Percentiles rank a stretch among this genome's conserved stretches.
Conservation (phyloP, 2,888 invertebrate species). For the Xestia xanthographa region DNA sequence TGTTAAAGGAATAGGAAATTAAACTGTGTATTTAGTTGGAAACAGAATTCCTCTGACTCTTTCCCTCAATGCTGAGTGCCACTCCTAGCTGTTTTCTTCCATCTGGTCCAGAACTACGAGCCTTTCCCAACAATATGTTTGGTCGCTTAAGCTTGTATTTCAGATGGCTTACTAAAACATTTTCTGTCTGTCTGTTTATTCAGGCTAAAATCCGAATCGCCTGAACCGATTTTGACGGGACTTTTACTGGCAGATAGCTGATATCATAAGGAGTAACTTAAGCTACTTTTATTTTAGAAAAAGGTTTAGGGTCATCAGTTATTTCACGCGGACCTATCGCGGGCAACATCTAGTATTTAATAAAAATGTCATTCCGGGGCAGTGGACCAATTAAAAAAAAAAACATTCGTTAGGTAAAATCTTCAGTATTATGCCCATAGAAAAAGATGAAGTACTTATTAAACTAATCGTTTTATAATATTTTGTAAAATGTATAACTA, state of each 20-base stretch:
- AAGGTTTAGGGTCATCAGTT: no score
- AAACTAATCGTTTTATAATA: constrained; percentile 7
- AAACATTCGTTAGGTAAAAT: not conserved
- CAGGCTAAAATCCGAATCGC: no score
- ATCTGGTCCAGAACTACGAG: not conserved
- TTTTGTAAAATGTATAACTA: constrained; percentile 1
- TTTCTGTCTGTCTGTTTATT: no score
- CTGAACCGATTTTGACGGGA: no score
- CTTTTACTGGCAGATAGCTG: no score
- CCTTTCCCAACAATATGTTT: not conserved
- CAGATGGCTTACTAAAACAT: not conserved
- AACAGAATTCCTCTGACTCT: not conserved
- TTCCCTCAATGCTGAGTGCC: not conserved
- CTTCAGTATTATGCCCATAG: not conserved
- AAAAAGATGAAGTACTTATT: not conserved
- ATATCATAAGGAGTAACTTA: no score
- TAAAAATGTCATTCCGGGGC: no score
- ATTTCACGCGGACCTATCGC: no score
- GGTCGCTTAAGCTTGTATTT: not conserved
- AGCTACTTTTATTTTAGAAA: no score
- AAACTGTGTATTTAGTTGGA: not conserved
- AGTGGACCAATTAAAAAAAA: no score
- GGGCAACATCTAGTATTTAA: not conserved
- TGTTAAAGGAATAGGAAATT: not conserved
- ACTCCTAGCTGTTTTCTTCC: not conserved